Conservation (phyloP, 2,113 vertebrate species). For the Jacana jacana region DNA sequence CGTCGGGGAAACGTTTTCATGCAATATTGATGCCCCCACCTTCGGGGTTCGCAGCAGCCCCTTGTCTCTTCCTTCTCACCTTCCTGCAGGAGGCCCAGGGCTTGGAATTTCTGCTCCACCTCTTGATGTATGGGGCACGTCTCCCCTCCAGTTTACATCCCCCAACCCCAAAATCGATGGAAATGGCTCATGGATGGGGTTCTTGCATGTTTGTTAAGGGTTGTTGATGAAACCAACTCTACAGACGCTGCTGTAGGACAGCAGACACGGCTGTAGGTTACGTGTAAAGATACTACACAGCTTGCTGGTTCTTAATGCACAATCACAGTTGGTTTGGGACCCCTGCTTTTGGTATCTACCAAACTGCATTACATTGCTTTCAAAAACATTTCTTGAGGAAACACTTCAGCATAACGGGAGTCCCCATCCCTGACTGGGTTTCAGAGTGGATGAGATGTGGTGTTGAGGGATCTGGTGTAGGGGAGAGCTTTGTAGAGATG, state of each 20-base stretch:
- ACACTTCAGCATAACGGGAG: not conserved
- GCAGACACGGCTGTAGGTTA: not conserved
- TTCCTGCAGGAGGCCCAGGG: fast-evolving
- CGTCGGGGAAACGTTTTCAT: not conserved
- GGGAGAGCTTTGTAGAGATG: too few relatives aligned
- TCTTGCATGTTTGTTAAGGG: not conserved
- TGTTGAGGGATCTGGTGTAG: too few relatives aligned
- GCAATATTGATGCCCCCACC: not conserved
- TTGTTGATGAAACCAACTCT: not conserved
- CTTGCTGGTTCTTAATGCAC: not conserved
- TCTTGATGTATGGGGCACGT: not conserved
- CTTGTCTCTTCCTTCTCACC: not conserved
- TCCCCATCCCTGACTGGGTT: too few relatives aligned
- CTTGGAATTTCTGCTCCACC: not conserved
- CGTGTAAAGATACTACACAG: not conserved
- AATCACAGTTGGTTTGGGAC: not conserved
- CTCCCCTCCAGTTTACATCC: not conserved
- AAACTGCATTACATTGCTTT: not conserved
- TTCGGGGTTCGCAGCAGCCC: not conserved
- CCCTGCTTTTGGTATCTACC: not conserved
- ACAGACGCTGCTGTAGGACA: not conserved
- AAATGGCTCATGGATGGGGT: fast-evolving
- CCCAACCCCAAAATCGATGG: not conserved
- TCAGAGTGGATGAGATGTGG: too few relatives aligned
- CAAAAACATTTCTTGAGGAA: not conserved